Conservation (phyloP, 1,140 invertebrate genomes). For the Drosophila pseudoobscura region DNA sequence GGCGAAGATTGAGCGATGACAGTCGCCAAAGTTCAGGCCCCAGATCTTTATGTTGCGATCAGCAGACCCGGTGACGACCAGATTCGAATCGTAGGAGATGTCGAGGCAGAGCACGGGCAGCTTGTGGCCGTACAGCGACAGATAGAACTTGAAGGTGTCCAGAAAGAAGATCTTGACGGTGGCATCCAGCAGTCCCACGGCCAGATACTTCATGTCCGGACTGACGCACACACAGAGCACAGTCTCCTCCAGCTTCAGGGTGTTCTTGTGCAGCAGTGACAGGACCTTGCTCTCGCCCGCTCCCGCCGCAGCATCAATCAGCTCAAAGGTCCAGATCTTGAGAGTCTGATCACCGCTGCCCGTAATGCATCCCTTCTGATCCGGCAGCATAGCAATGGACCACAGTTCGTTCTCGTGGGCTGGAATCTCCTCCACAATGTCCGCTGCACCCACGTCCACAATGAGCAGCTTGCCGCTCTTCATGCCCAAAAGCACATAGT, state of each 20-base stretch:
- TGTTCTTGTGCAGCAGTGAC: slow-evolving; percentile 91
- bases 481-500: slow-evolving; percentile 94
- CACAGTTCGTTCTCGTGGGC: slow-evolving; percentile 93
- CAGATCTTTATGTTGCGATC: slow-evolving; percentile 99
- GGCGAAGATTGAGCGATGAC: slow-evolving; percentile 93
- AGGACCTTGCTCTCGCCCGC: slow-evolving; percentile 85
- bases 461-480: slow-evolving; percentile 94
- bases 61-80: slow-evolving; percentile 96
- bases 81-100: slow-evolving; percentile 94
- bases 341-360: slow-evolving; percentile 95
- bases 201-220: slow-evolving; percentile 94
- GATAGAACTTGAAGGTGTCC: slow-evolving; percentile 97
- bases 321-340: slow-evolving; percentile 97
- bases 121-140: slow-evolving; percentile 98
- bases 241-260: slow-evolving; percentile 93
- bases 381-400: slow-evolving; percentile 90
- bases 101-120: slow-evolving; percentile 97
- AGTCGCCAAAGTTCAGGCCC: slow-evolving; percentile 99
- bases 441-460: slow-evolving; percentile 92
- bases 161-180: slow-evolving; percentile 98
- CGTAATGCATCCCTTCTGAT: slow-evolving; percentile 91
- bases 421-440: slow-evolving; percentile 89
- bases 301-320: slow-evolving; percentile 85
- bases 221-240: slow-evolving; percentile 93
- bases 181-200: slow-evolving; percentile 94